phyloP scores from a whole-genome alignment of 2,797 vertebrate genomes.

The Poecilia velifera region DNA sequence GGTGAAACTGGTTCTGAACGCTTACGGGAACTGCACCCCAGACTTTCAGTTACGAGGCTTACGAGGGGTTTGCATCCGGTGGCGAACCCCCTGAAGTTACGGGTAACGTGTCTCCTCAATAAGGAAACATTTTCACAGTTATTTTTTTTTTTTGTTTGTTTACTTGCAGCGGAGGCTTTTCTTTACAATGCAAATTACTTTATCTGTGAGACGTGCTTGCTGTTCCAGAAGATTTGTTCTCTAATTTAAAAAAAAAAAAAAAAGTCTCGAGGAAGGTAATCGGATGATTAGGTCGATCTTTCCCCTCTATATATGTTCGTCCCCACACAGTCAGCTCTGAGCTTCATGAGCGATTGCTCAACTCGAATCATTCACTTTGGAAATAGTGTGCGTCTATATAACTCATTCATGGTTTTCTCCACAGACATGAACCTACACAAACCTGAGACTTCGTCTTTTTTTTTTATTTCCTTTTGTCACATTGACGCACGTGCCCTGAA shows the following conservation, averaged over 20 bases:
- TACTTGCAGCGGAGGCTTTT: not conserved
- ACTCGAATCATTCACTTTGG: not conserved
- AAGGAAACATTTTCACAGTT: not conserved
- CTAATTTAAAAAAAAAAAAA: not conserved
- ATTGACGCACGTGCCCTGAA: constrained; percentile 1
- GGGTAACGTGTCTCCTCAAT: not conserved
- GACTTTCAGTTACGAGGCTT: constrained; percentile 1
- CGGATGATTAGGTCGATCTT: not conserved
- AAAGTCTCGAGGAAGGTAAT: not conserved
- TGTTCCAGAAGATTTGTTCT: not conserved
- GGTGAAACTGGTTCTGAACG: not conserved
- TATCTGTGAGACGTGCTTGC: not conserved
- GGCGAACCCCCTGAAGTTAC: constrained; percentile 7
- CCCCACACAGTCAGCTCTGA: constrained; percentile 1
- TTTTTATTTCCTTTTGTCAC: not conserved
- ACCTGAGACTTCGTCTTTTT: not conserved
- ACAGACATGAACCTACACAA: constrained; percentile 1
- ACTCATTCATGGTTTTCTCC: constrained; percentile 5
- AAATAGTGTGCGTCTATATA: too few relatives aligned
- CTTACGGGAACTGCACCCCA: constrained; percentile 7
- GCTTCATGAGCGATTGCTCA: not conserved
- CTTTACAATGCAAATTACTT: not conserved
- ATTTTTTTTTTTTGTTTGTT: not conserved
- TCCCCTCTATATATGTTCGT: not conserved
- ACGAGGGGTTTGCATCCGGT: constrained; percentile 11